Conservation (phyloP, 2,888 invertebrate genomes). For the Coremacera marginata region DNA sequence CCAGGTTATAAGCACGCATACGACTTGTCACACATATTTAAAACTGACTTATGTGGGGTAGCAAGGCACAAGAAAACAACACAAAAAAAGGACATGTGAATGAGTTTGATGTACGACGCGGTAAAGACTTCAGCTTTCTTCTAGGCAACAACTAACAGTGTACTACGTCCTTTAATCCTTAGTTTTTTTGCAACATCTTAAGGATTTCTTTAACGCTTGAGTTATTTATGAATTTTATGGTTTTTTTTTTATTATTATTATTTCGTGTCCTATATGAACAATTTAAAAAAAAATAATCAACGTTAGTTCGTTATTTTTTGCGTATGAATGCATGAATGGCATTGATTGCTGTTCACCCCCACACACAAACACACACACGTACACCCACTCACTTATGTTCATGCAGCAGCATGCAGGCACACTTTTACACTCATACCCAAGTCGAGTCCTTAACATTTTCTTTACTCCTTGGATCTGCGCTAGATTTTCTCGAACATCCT, state of each 20-base stretch:
- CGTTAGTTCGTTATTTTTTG: conserved; percentile 37
- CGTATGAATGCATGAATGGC: conserved; percentile 36
- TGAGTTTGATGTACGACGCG: background rate
- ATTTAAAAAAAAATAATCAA: conserved; percentile 4
- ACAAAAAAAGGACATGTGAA: conserved; percentile 17
- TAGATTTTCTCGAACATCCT: conserved; percentile 22
- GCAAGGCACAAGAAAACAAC: background rate
- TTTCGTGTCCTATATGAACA: background rate
- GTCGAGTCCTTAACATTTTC: background rate
- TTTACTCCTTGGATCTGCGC: background rate
- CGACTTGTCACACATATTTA: conserved; percentile 21
- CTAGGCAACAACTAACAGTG: background rate
- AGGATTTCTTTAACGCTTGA: background rate
- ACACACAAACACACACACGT: background rate
- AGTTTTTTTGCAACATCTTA: conserved; percentile 1
- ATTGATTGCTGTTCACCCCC: conserved; percentile 18
- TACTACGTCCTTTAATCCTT: conserved; percentile 8
- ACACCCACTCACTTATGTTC: background rate
- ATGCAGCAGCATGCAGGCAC: background rate
- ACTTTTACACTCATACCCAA: background rate
- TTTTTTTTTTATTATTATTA: background rate
- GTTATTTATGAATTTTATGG: background rate
- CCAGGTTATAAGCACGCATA: conserved; percentile 16
- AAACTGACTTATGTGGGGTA: background rate
- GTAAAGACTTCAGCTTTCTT: conserved; percentile 12